Evolutionary conservation across 2,888 invertebrate genomes (phyloP), one percentile per base, ranked within the genome.

Genomic region (Ischnus inquisitorius): DNA sequence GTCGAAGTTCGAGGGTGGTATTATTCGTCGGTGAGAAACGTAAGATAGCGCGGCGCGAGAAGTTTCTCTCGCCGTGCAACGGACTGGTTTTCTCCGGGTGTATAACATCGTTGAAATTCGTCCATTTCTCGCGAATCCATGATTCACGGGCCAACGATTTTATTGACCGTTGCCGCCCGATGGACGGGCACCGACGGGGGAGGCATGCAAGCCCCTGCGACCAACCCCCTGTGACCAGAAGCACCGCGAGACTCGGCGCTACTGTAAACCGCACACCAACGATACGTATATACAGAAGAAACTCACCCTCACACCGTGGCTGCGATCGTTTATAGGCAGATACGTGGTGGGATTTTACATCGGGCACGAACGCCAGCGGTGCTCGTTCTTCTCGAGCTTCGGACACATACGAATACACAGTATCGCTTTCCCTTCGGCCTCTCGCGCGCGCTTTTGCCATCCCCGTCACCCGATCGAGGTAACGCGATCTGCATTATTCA

Each of bases 401-500:
- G n/a, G 16, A 39, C 16, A 39, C 16, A 34, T 34, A 64, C 39
- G 8, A 1, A 10, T n/a, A 39, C 39, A 48, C 19, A 2, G 74
- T 75, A 48, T 34, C 64, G 25, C 25, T 60, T 60, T 69, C 60
- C 65, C 46, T 60, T 60, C 28, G 67, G 16, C 60, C 41, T 34
- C 60, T 60, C 60, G 8, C 43, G 16, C 60, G 22, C 57, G 25
- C 14, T 25, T 57, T 4, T 39, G 71, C 51, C 51, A 12, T 51
- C 62, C 76, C 28, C 25, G 64, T 76, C 81, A 54, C 69, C 14
- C 76, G 82, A 77, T 77, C 71, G 76, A 77, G 65, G 77, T 77
- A 77, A 82, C 77, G 77, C 76, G 65, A 82, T 82, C 82, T 82
- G 76, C 82, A 82, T 82, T 77, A 82, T 82, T 82, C 82, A 82